phyloP scores from a whole-genome alignment of 2,797 vertebrate genomes.

The Pempheris klunzingeri region DNA sequence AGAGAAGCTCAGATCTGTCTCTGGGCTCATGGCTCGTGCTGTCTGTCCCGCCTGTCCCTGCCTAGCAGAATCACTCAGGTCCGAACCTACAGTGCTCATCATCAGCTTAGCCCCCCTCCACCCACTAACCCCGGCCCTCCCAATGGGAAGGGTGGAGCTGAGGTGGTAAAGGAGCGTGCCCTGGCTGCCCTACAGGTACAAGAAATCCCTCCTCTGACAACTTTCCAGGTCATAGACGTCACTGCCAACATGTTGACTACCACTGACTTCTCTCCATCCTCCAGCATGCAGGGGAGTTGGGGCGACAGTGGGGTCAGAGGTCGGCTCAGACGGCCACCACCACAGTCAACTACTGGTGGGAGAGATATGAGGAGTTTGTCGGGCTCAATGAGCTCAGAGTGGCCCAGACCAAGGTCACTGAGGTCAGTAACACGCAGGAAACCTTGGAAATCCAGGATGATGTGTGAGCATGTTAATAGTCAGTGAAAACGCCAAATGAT shows the following conservation, averaged over 20 bases:
- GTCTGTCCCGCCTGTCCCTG: constrained; percentile 64
- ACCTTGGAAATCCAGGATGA: background rate
- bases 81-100: constrained; percentile 83
- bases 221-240: background rate
- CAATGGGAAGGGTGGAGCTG: constrained; percentile 70
- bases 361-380: constrained; percentile 95
- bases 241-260: too few relatives aligned
- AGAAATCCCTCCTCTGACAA: background rate
- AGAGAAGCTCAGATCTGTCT: constrained; percentile 70
- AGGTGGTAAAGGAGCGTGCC: constrained; percentile 68
- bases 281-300: constrained; percentile 81
- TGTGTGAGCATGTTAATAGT: background rate
- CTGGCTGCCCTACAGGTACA: constrained; percentile 75
- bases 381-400: constrained; percentile 93
- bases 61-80: constrained; percentile 63
- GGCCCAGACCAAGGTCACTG: constrained; percentile 93
- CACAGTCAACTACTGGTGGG: constrained; percentile 91
- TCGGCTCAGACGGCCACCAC: constrained; percentile 78
- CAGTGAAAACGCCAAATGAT: background rate
- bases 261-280: background rate
- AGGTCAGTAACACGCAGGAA: constrained; percentile 84
- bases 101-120: constrained; percentile 51
- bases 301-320: constrained; percentile 84
- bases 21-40: constrained; percentile 78
- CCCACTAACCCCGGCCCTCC: constrained; percentile 41